Base-by-base conservation (phyloP, 2,113 vertebrate genomes). In the Takifugu bimaculatus region DNA sequence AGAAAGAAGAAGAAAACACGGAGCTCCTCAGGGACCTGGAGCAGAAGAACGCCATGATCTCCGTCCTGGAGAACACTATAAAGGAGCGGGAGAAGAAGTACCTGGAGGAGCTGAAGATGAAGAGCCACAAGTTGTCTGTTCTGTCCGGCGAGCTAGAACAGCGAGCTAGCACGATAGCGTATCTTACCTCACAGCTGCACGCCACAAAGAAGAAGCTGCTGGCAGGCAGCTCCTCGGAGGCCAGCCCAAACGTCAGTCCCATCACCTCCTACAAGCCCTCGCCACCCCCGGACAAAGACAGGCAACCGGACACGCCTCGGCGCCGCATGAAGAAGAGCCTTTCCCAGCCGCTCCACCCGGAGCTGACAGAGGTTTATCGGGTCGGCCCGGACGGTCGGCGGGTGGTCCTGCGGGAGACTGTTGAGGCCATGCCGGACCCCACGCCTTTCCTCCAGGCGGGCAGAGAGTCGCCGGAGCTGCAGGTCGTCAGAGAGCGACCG, bases 311-410 rank as follows among this genome's bases (percentile, higher is more conserved):
- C 90, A 97, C 62, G 26, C 64, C 86, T 77, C 92, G 91, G 80
- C 93, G 85, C 88, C 90, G 96, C 25, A 97, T 99, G 95, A 96
- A 94, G 81, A 99, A 99, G 89, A 98, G 95, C 60, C 93, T 99
- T 27, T 99, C 96, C 0, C 94, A 97, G 0, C 96, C 96, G 0
- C 92, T 99, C 60, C 95, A 98, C 89, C 93, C 95, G 0, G 97
- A 99, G 76, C 90, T 95, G 3, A 95, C 96, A 2, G 97, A 99
- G 86, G 93, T 94, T 75, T 97, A 96, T 89, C 88, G 94, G 65
- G 86, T 93, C 5, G 94, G 94, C 55, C 86, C 94, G 4, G 86
- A 93, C 6, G 94, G 94, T 54, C 86, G 94, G 4, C 93, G 95
- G 64, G 82, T 97, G 49, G 90, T 95, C 5, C 55, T 99, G 27